Evolutionary conservation across 2,797 vertebrate species (phyloP).

Genomic region (Squalus acanthias): DNA sequence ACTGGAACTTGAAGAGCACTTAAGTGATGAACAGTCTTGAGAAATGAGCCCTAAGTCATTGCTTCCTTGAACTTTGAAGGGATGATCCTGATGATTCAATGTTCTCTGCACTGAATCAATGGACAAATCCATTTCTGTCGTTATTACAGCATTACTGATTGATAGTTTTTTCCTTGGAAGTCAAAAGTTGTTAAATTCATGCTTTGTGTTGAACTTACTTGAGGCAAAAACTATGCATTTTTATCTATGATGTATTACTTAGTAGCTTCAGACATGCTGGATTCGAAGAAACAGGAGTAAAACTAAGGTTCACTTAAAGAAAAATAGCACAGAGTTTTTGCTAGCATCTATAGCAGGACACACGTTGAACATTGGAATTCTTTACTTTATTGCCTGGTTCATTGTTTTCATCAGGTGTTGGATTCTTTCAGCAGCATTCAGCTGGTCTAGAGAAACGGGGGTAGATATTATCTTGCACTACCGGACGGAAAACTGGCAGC

Average conservation of each 20-base stretch:
- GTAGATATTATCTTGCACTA: not conserved
- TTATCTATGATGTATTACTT: slow-evolving; percentile 3
- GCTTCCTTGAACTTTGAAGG: not conserved
- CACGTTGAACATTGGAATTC: not conserved
- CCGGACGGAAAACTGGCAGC: too few species aligned
- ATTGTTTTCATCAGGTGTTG: not conserved
- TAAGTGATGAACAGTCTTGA: not conserved
- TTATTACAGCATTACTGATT: not conserved
- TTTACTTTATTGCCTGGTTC: not conserved
- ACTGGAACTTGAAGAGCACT: not conserved
- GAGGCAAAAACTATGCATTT: not conserved
- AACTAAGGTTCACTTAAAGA: not conserved
- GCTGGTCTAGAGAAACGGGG: not conserved
- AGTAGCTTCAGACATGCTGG: not conserved
- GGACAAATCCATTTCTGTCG: not conserved
- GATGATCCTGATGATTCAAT: not conserved
- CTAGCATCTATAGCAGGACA: not conserved
- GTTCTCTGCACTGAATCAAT: not conserved
- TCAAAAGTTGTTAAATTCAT: not conserved
- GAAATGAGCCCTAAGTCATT: not conserved
- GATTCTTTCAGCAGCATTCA: not conserved
- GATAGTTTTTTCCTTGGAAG: not conserved
- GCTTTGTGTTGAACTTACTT: not conserved
- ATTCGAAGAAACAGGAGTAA: not conserved
- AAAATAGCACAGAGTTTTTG: not conserved